Conservation (phyloP, 35 echinoderm and acorn worm genomes). For the Strongylocentrotus purpuratus region DNA sequence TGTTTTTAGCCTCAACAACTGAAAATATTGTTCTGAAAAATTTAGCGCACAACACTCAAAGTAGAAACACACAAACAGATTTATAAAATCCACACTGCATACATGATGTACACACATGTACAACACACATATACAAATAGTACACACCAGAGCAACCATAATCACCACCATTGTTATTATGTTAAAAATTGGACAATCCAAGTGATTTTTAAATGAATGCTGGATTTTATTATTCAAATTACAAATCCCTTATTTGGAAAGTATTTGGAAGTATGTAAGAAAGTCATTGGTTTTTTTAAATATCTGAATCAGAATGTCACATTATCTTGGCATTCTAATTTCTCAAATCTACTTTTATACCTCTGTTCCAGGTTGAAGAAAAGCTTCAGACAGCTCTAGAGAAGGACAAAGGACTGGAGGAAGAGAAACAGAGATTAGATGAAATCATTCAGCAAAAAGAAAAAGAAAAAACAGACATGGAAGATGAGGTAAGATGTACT, state of each 20-base stretch:
- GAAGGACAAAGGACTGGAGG: slow-evolving; percentile 81
- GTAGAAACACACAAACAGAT: too few relatives aligned
- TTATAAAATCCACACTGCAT: too few relatives aligned
- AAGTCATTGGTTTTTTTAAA: not conserved
- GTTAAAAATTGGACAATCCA: too few relatives aligned
- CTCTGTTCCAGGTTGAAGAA: slow-evolving; percentile 69
- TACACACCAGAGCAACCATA: too few relatives aligned
- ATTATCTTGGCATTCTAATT: not conserved
- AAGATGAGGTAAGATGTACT: slow-evolving; percentile 70
- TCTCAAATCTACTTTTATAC: not conserved
- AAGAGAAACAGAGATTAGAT: slow-evolving; percentile 78
- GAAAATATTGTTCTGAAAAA: too few relatives aligned
- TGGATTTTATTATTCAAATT: not conserved
- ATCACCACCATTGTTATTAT: too few relatives aligned
- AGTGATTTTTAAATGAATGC: not conserved
- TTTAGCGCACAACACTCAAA: too few relatives aligned
- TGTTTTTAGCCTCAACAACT: too few relatives aligned
- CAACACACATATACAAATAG: too few relatives aligned
- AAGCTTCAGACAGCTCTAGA: slow-evolving; percentile 87
- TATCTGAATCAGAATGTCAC: not conserved
- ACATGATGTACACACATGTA: too few relatives aligned
- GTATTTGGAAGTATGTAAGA: not conserved
- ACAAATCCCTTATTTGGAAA: not conserved
- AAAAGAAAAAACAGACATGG: slow-evolving; percentile 72
- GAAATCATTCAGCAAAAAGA: slow-evolving; percentile 85